Conservation (phyloP, 2,797 vertebrate species). For the Eulemur coronatus region DNA sequence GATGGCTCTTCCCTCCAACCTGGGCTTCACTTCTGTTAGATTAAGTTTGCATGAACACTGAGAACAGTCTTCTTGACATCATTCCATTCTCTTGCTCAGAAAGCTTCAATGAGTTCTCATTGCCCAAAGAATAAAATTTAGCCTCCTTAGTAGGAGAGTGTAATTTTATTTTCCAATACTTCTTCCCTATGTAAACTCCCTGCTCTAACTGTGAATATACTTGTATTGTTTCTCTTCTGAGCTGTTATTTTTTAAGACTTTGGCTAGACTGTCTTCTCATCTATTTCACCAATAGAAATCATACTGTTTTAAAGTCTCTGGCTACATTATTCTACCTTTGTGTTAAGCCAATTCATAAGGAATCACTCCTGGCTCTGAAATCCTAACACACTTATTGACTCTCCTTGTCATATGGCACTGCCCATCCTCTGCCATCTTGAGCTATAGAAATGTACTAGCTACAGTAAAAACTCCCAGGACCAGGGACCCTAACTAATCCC, state of each 20-base stretch:
- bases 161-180: not conserved
- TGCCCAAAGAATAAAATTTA: not conserved
- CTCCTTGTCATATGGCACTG: not conserved
- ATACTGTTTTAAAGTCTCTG: not conserved
- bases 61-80: not conserved
- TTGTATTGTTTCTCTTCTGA: not conserved
- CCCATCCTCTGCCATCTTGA: not conserved
- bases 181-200: not conserved
- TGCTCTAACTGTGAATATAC: not conserved
- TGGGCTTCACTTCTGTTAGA: not conserved
- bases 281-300: not conserved
- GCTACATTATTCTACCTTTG: not conserved
- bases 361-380: not conserved
- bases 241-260: not conserved
- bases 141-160: not conserved
- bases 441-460: not conserved
- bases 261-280: not conserved
- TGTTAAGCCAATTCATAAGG: not conserved
- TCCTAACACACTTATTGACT: not conserved
- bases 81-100: not conserved
- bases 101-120: not conserved
- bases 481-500: not conserved
- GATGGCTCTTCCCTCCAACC: not conserved
- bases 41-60: not conserved
- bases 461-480: not conserved